Conservation (phyloP, 1,140 invertebrate species). For the Drepana arcuata region DNA sequence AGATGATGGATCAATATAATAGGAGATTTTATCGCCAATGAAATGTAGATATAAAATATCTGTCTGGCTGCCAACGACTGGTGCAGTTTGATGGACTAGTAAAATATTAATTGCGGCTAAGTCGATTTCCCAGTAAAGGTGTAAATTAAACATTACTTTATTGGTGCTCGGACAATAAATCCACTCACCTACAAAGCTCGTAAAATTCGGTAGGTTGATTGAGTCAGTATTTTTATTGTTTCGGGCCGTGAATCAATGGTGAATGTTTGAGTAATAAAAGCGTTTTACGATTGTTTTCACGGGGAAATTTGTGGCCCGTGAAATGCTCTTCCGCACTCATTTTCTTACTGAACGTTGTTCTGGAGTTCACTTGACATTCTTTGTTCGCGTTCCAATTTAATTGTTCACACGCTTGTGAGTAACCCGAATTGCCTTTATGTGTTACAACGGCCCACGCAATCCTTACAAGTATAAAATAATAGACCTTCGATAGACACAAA, state of each 20-base stretch:
- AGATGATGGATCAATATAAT: no score
- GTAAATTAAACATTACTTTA: constrained; percentile 60
- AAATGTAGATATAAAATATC: no score
- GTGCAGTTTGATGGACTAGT: no score
- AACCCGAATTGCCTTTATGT: no score
- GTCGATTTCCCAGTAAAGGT: constrained; percentile 25
- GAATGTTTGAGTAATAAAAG: constrained; percentile 66
- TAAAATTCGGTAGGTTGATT: constrained; percentile 65
- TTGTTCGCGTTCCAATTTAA: constrained; percentile 32
- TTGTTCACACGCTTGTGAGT: constrained; percentile 21
- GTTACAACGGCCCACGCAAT: no score
- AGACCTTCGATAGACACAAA: no score
- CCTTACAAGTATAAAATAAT: no score
- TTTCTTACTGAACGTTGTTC: constrained; percentile 43
- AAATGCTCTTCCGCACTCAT: constrained; percentile 52
- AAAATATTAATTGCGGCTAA: constrained; percentile 24
- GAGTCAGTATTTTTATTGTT: constrained; percentile 70
- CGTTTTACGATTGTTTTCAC: constrained; percentile 68
- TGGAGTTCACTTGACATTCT: constrained; percentile 40
- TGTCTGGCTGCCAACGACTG: no score
- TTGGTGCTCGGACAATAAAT: constrained; percentile 50
- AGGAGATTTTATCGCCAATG: no score
- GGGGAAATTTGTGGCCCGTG: constrained; percentile 63
- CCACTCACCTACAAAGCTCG: constrained; percentile 51
- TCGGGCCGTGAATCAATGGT: constrained; percentile 62